A percentile compares a stretch with the other conserved stretches of the same genome.
phyloP scores from a whole-genome alignment of 2,888 invertebrate species.

The Rhodophaea formosa region DNA sequence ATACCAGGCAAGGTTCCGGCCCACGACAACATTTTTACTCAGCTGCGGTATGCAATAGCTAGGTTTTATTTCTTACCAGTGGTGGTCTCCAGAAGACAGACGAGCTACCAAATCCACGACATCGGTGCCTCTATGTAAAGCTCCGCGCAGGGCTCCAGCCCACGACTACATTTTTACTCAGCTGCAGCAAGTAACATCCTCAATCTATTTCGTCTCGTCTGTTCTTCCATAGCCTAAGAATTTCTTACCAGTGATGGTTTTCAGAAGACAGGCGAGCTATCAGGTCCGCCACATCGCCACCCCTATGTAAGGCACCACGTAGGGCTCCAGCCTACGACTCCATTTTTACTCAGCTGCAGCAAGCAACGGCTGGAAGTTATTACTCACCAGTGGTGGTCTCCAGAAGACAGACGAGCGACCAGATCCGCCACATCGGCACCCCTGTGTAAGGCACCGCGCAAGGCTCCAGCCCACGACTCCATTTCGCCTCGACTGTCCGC shows the following conservation, averaged over 20 bases:
- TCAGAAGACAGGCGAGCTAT: slow-evolving; percentile 80
- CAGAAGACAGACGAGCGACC: slow-evolving; percentile 81
- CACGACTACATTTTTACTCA: slow-evolving; percentile 86
- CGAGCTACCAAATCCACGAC: slow-evolving; percentile 82
- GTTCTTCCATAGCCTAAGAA: slow-evolving; percentile 89
- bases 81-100: slow-evolving; percentile 74
- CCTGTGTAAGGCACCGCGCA: slow-evolving; percentile 85
- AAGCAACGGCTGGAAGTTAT: not conserved
- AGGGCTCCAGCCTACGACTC: slow-evolving; percentile 94
- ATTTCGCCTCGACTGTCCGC: slow-evolving; percentile 91
- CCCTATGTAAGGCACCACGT: slow-evolving; percentile 83
- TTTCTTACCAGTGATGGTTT: slow-evolving; percentile 70
- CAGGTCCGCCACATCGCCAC: slow-evolving; percentile 78
- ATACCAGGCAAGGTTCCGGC: slow-evolving; percentile 90
- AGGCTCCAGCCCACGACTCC: slow-evolving; percentile 94
- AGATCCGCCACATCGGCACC: slow-evolving; percentile 77
- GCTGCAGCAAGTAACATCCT: too few relatives aligned
- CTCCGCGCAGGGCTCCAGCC: slow-evolving; percentile 90
- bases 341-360: slow-evolving; percentile 89
- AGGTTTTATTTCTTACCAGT: slow-evolving; percentile 50
- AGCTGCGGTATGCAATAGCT: too few relatives aligned
- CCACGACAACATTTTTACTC: slow-evolving; percentile 87
- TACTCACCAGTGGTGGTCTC: slow-evolving; percentile 72
- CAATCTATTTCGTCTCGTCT: slow-evolving; percentile 91
- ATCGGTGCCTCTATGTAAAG: slow-evolving; percentile 74